Percentiles rank a stretch among this genome's conserved stretches.
Conservation (phyloP, 1,140 invertebrate genomes). For the Platorchestia sp. region DNA sequence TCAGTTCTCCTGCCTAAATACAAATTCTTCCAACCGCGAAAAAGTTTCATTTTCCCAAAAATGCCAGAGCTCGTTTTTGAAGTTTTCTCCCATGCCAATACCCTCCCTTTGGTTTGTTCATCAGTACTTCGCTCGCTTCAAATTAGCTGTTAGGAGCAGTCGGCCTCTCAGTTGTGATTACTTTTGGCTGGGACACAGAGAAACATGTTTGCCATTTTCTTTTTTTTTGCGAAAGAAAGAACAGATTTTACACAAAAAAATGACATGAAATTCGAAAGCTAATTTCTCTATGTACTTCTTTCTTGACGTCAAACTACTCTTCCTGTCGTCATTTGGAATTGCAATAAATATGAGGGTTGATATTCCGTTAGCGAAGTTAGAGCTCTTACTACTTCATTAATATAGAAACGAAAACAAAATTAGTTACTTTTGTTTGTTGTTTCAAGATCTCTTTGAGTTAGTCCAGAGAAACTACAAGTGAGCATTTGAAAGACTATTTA, state of each 20-base stretch:
- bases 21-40: background rate
- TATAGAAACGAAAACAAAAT: too few relatives aligned
- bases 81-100: background rate
- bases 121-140: background rate
- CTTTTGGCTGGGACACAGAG: background rate
- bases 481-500: too few relatives aligned
- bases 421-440: too few relatives aligned
- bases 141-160: slow-evolving; percentile 14
- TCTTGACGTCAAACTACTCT: too few relatives aligned
- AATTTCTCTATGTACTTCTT: background rate
- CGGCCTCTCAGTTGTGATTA: slow-evolving; percentile 18
- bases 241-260: background rate
- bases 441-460: too few relatives aligned
- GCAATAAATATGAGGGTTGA: too few relatives aligned
- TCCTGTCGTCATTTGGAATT: too few relatives aligned
- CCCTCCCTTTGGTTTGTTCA: background rate
- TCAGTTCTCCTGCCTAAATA: background rate
- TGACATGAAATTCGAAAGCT: background rate
- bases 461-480: too few relatives aligned
- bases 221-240: background rate
- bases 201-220: background rate
- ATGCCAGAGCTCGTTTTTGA: background rate
- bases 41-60: background rate
- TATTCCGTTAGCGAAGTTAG: too few relatives aligned
- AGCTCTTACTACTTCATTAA: too few relatives aligned